Conservation (phyloP, 2,113 vertebrate genomes). For the Dicerorhinus sumatrensis region DNA sequence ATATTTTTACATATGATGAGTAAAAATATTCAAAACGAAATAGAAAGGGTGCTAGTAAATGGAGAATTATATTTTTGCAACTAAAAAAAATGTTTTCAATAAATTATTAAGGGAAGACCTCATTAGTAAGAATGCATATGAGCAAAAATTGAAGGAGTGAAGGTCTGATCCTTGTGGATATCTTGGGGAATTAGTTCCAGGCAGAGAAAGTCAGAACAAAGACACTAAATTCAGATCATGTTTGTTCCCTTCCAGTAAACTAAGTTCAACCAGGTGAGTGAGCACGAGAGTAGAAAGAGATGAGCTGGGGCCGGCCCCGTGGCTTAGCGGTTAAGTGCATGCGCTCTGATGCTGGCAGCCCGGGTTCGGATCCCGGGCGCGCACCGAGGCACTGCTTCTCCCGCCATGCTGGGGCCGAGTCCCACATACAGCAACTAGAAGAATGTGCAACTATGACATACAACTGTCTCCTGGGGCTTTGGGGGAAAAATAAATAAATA, state of each 20-base stretch:
- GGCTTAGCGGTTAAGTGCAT: too few species aligned
- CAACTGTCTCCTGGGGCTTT: too few species aligned
- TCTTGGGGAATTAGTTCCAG: background rate
- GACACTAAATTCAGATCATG: background rate
- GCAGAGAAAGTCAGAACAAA: background rate
- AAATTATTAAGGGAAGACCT: background rate
- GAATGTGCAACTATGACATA: too few species aligned
- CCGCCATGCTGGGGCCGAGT: too few species aligned
- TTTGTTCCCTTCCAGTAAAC: background rate
- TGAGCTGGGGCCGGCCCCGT: background rate
- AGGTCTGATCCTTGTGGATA: background rate
- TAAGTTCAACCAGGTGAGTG: background rate
- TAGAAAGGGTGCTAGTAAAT: background rate
- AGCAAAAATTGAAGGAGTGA: background rate
- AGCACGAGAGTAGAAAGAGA: background rate
- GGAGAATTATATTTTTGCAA: background rate
- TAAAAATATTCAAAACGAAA: background rate
- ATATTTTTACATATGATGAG: background rate
- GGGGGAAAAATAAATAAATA: too few species aligned
- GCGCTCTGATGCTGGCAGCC: too few species aligned
- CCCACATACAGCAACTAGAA: too few species aligned
- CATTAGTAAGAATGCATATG: background rate
- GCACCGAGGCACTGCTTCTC: too few species aligned
- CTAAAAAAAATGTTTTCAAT: background rate
- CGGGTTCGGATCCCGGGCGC: too few species aligned